Conservation (phyloP, 2,113 vertebrate genomes). For the pig (Sus scrofa) region DNA sequence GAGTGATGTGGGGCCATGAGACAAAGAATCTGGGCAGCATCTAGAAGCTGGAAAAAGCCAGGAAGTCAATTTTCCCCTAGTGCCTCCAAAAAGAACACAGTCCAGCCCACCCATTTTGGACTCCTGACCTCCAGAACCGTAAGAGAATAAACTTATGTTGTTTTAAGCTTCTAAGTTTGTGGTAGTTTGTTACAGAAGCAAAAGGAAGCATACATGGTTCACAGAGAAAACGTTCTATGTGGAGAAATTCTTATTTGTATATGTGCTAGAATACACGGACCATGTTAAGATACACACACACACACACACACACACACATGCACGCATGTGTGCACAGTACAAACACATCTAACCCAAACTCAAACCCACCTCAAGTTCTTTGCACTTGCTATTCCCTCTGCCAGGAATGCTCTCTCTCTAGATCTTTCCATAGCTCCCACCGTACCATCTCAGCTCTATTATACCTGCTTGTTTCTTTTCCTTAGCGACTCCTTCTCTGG, state of each 20-base stretch:
- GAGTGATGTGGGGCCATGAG: accelerated
- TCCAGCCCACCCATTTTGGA: neutral
- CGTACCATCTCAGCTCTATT: neutral
- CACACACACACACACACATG: neutral
- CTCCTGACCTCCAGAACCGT: neutral
- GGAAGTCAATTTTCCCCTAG: neutral
- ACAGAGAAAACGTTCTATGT: neutral
- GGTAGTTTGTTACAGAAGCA: neutral
- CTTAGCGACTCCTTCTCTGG: neutral
- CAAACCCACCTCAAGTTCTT: neutral
- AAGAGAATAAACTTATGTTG: neutral
- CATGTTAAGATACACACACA: too few species aligned
- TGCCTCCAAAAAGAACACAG: neutral
- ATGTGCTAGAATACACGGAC: neutral
- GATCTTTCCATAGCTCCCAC: neutral
- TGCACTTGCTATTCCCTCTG: neutral
- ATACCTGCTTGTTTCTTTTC: neutral
- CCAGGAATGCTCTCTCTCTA: neutral
- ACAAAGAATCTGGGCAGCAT: too few species aligned
- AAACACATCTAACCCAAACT: neutral
- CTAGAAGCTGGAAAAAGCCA: neutral
- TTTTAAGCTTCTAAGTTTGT: neutral
- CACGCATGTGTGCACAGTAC: neutral
- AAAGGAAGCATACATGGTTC: neutral
- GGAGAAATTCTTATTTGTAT: neutral